These are phyloP conservation scores for Hemibagrus guttatus DNA, from an alignment of 2,797 vertebrate genomes.

Conservation along the genomic window DNA sequence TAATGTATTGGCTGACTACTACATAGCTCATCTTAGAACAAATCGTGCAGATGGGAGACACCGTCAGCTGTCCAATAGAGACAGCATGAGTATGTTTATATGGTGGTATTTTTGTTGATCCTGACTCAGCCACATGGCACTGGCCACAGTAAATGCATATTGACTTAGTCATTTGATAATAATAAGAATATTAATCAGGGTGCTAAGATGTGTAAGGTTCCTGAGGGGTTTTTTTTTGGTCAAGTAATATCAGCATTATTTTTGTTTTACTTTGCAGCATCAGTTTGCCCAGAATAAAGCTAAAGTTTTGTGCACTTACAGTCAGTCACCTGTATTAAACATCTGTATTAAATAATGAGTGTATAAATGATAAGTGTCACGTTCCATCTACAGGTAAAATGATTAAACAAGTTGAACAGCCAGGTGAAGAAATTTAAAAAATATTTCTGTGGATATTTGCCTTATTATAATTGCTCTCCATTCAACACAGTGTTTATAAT, in stretches of 20 bases:
- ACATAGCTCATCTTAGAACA: constrained; percentile 12
- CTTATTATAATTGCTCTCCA: not conserved
- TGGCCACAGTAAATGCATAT: not conserved
- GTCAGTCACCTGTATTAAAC: not conserved
- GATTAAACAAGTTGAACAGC: not conserved
- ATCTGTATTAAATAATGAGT: not conserved
- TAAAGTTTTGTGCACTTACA: not conserved
- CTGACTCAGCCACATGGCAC: constrained; percentile 11
- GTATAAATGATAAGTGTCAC: not conserved
- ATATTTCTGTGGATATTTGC: not conserved
- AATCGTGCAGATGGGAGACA: constrained; percentile 21
- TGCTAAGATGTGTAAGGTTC: not conserved
- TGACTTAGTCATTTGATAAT: constrained; percentile 18
- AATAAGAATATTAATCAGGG: not conserved
- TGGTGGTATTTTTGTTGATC: constrained; percentile 9
- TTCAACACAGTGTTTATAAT: not conserved
- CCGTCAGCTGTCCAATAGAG: constrained; percentile 25
- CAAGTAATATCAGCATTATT: not conserved
- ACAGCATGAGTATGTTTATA: constrained; percentile 20
- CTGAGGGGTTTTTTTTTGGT: not conserved
- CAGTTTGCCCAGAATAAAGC: not conserved
- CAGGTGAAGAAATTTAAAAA: not conserved
- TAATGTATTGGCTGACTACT: constrained; percentile 19
- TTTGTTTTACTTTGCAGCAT: not conserved
- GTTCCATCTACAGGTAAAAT: not conserved